A percentile compares a stretch with the other conserved stretches of the same genome.
phyloP scores from a whole-genome alignment of 2,797 vertebrate genomes.

The Ptychobarbus kaznakovi region DNA sequence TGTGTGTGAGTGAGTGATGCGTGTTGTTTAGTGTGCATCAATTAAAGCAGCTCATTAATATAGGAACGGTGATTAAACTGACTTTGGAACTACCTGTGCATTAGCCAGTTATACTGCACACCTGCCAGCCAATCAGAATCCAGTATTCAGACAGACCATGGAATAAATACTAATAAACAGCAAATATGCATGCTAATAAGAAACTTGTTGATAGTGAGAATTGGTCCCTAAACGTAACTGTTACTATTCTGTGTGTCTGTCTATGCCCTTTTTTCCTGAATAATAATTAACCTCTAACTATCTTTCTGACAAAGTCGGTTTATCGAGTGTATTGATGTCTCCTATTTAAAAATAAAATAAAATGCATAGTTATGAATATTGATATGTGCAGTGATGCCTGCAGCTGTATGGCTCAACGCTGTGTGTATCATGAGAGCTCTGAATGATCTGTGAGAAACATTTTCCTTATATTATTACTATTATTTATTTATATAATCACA shows the following conservation, averaged over 20 bases:
- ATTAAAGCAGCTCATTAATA: no score
- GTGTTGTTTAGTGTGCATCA: no score
- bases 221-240: background rate
- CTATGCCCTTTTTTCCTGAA: background rate
- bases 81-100: no score
- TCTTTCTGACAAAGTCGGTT: background rate
- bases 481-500: background rate
- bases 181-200: background rate
- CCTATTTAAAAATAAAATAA: background rate
- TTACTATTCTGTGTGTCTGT: background rate
- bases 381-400: background rate
- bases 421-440: no score
- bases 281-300: background rate
- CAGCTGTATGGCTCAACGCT: background rate
- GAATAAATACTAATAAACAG: background rate
- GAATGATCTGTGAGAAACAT: background rate
- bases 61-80: no score
- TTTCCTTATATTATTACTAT: background rate
- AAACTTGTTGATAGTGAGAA: background rate
- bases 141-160: no score
- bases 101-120: no score
- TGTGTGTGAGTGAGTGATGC: no score
- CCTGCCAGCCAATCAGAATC: no score
- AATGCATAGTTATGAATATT: background rate
- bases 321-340: background rate